Conservation (phyloP, 2,113 vertebrate species). For the Syrmaticus mikado region DNA sequence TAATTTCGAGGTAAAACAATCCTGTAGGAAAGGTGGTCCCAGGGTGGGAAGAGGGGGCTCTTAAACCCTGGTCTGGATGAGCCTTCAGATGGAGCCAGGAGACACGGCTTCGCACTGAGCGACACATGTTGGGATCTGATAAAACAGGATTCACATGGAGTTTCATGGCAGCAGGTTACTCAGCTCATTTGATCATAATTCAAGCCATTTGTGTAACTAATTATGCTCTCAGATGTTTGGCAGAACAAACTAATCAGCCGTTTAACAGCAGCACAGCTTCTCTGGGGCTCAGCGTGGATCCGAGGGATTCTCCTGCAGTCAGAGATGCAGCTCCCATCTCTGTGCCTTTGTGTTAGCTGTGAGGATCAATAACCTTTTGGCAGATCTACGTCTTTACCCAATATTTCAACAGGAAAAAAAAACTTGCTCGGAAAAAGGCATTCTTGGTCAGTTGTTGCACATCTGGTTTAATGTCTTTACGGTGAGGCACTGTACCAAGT, state of each 20-base stretch:
- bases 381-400: neutral
- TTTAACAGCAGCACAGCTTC: constrained; percentile 60
- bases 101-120: neutral
- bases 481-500: neutral
- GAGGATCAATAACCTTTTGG: neutral
- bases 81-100: neutral
- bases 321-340: neutral
- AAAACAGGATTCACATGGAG: constrained; percentile 36
- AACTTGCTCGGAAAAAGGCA: neutral
- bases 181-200: constrained; percentile 61
- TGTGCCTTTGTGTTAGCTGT: neutral
- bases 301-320: neutral
- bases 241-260: constrained; percentile 66
- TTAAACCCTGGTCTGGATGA: neutral
- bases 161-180: constrained; percentile 60
- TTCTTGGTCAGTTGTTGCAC: neutral
- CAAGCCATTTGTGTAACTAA: constrained; percentile 74
- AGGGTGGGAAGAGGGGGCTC: neutral
- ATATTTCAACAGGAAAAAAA: neutral
- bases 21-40: neutral
- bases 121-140: constrained; percentile 60
- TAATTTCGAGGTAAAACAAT: neutral
- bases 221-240: constrained; percentile 72
- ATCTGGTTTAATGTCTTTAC: constrained; percentile 4
- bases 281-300: constrained; percentile 7